Conservation (phyloP, 2,797 vertebrate genomes). For the Amblyraja radiata region DNA sequence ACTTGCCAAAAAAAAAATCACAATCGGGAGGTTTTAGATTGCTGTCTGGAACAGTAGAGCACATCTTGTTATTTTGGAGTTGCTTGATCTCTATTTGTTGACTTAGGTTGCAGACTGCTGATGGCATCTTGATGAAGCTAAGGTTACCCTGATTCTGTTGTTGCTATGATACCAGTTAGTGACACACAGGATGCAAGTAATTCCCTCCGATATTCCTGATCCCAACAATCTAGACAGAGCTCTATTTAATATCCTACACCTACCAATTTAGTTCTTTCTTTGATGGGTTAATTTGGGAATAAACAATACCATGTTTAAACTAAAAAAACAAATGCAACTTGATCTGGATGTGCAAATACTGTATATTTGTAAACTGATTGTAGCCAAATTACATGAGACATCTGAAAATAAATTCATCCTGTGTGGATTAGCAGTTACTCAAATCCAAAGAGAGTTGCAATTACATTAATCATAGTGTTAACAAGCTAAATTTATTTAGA, state of each 20-base stretch:
- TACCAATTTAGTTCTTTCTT: not conserved
- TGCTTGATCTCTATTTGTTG: not conserved
- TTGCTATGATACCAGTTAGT: conserved; percentile 33
- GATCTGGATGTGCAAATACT: not conserved
- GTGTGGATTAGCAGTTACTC: not conserved
- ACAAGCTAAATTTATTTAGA: not conserved
- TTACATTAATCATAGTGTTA: not conserved
- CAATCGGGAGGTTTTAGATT: not conserved
- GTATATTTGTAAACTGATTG: not conserved
- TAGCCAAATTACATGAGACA: not conserved
- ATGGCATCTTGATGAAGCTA: conserved; percentile 9
- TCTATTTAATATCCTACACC: not conserved
- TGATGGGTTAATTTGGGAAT: not conserved
- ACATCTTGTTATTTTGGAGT: not conserved
- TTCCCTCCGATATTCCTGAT: not conserved
- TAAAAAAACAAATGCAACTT: not conserved
- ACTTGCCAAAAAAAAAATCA: not conserved
- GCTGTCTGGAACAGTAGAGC: not conserved
- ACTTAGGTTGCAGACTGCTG: conserved; percentile 10
- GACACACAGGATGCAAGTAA: conserved; percentile 23
- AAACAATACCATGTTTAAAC: not conserved
- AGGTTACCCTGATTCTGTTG: conserved; percentile 19
- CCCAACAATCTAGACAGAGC: not conserved
- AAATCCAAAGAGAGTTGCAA: not conserved
- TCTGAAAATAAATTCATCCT: no score